Evolutionary conservation across 2,888 invertebrate species (phyloP), one percentile per base, ranked within the genome.

Genomic region (Nemurella pictetii): DNA sequence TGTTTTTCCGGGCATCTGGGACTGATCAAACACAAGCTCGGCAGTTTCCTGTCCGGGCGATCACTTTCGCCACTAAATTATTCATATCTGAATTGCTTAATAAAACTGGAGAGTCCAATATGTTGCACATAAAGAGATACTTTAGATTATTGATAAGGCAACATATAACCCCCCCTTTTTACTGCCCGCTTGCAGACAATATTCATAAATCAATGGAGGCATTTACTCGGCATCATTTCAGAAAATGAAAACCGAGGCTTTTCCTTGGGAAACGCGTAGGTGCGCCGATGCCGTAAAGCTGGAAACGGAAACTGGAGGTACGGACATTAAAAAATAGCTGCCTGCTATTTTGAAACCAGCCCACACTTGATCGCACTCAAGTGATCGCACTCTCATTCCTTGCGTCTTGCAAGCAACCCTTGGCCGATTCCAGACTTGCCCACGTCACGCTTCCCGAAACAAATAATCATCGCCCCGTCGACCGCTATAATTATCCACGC

Each of bases 131-230:
- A 75, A 75, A 75, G 27, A 75, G 27, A 28, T 75, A 75, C 75
- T 75, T 75, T 75, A 75, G 75, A 75, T 75, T 75, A 75, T 75
- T 75, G 75, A 75, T 75, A 75, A 28, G 28, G 75, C 27, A 75
- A 75, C 75, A 75, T 75, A 28, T 27, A 75, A 25, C 4, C 7
- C 75, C 75, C 15, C 20, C 1, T 2, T 75, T 75, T 75, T 75
- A 75, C 26, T 75, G 75, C 75, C 26, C 26, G 26, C 9, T 75
- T 27, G 9, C 26, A 27, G 28, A 9, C 26, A 28, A 75, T 75
- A 75, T 75, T 75, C 75, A 75, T 75, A 75, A 26, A 75, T 75
- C 75, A 75, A 75, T 55, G 55, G 55, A 55, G 55, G 15, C 55
- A 55, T 55, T 55, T 55, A 20, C 1, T 20, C 55, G 20, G 20